Conservation (phyloP, 2,888 invertebrate species). For the Mesorhabditis belari region DNA sequence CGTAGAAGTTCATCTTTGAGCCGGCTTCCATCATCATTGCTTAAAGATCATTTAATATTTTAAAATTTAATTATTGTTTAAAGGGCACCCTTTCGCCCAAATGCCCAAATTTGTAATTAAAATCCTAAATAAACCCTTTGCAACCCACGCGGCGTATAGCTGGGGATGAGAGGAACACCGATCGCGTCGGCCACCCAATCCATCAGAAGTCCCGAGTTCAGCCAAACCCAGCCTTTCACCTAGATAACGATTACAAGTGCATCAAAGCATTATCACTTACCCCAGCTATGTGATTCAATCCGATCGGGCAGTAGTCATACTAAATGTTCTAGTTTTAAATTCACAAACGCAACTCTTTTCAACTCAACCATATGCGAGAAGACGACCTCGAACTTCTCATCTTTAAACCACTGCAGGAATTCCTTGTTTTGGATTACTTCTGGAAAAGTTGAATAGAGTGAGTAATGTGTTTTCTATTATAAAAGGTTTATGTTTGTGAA, state of each 20-base stretch:
- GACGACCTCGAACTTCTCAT: background rate
- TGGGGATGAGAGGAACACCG: constrained; percentile 39
- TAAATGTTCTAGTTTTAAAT: no score
- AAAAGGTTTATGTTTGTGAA: no score
- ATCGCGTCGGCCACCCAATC: constrained; percentile 31
- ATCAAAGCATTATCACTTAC: background rate
- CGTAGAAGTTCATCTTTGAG: constrained; percentile 32
- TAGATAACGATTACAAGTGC: background rate
- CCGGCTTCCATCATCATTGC: constrained; percentile 34
- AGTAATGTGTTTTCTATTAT: no score
- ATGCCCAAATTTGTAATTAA: background rate
- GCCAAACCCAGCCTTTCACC: background rate
- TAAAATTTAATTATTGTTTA: no score
- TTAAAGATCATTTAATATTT: constrained; percentile 4
- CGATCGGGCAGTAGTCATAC: background rate
- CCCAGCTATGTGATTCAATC: background rate
- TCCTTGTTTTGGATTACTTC: no score
- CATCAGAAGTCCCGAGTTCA: constrained; percentile 20
- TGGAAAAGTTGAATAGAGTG: background rate
- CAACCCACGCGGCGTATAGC: constrained; percentile 28
- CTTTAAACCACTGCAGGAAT: no score
- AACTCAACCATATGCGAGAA: no score
- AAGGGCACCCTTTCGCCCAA: no score
- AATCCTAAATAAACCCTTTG: background rate
- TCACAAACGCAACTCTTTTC: no score